These are phyloP conservation scores for Sipha maydis DNA, from an alignment of 2,888 invertebrate genomes.

Conservation along the genomic window DNA sequence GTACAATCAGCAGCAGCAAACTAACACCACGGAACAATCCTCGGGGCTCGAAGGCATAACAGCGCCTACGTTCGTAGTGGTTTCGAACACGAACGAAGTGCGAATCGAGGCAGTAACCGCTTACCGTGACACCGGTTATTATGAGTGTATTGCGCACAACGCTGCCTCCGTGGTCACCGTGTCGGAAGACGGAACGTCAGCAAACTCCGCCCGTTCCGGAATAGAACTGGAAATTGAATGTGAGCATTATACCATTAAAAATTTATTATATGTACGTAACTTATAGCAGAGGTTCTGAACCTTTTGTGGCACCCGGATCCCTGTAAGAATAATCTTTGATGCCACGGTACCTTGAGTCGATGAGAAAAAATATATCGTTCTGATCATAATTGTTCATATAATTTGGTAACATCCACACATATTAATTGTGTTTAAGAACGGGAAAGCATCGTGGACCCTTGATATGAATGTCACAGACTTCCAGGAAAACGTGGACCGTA, in stretches of 20 bases:
- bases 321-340: too few species aligned
- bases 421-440: too few species aligned
- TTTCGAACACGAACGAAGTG: conserved; percentile 62
- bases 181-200: neutral
- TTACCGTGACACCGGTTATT: conserved; percentile 67
- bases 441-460: too few species aligned
- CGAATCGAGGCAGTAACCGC: conserved; percentile 10
- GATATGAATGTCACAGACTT: too few species aligned
- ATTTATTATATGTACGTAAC: neutral
- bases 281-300: too few species aligned
- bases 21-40: neutral
- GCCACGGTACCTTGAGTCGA: too few species aligned
- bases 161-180: conserved; percentile 45
- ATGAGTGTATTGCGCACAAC: conserved; percentile 70
- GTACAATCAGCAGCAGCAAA: conserved; percentile 12
- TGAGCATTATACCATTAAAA: neutral
- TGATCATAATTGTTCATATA: too few species aligned
- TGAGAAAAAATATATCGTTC: too few species aligned
- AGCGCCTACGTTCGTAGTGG: neutral
- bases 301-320: too few species aligned
- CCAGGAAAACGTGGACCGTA: too few species aligned
- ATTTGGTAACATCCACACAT: too few species aligned
- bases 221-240: conserved; percentile 43
- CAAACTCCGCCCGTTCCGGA: neutral
- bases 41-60: neutral